These are phyloP conservation scores for Beris chalybata DNA, from an alignment of 2,888 invertebrate genomes.

Conservation along the genomic window DNA sequence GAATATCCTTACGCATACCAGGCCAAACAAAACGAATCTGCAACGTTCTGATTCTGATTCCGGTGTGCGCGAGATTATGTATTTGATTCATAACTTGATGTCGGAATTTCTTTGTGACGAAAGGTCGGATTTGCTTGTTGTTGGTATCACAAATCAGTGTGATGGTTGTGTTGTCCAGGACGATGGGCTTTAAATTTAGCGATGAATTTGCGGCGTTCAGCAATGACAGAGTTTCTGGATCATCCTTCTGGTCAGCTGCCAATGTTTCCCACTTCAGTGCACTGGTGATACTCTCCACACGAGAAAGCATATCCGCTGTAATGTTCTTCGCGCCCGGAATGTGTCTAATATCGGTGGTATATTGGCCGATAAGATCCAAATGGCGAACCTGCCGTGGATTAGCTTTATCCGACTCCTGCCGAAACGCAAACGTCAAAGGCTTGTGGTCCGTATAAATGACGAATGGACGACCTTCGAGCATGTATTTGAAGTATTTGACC, in stretches of 20 bases:
- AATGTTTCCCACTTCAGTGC: too few relatives aligned
- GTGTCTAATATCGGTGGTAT: constrained; percentile 19
- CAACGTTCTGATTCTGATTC: constrained; percentile 29
- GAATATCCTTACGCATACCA: constrained; percentile 13
- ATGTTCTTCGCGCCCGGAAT: constrained; percentile 21
- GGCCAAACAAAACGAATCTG: constrained; percentile 22
- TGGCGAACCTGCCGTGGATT: constrained; percentile 48
- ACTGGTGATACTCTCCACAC: background rate
- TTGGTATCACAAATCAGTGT: constrained; percentile 4
- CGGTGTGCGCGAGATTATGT: constrained; percentile 6
- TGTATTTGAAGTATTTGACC: too few relatives aligned
- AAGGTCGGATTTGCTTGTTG: background rate
- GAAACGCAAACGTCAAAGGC: constrained; percentile 46
- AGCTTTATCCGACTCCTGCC: constrained; percentile 41
- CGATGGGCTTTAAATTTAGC: background rate
- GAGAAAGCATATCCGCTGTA: constrained; percentile 27
- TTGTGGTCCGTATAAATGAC: constrained; percentile 39
- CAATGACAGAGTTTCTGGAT: too few relatives aligned
- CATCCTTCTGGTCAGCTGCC: too few relatives aligned
- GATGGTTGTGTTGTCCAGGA: background rate
- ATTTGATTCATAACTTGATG: background rate
- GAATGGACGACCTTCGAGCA: constrained; percentile 37
- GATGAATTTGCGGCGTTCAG: too few relatives aligned
- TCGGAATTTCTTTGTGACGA: constrained; percentile 35
- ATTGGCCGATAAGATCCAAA: constrained; percentile 43